Evolutionary conservation across 2,888 invertebrate species (phyloP).

Genomic region (Cloeon dipterum): DNA sequence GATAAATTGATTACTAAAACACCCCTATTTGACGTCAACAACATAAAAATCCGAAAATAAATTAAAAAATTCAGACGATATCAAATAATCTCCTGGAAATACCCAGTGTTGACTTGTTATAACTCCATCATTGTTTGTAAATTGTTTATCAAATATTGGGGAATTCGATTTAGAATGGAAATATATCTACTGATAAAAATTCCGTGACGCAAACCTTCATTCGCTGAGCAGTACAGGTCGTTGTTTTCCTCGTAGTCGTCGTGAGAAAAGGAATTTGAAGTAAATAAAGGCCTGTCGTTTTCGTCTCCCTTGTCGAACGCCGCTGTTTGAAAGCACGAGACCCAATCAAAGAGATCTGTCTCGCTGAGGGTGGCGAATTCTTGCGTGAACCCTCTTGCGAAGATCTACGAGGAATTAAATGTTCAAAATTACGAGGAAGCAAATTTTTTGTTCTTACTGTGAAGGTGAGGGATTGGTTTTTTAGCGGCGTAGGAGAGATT

Average conservation of each 20-base stretch:
- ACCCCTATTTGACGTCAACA: no score
- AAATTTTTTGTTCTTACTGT: constrained; percentile 17
- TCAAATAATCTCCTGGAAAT: no score
- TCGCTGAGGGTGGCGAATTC: constrained; percentile 38
- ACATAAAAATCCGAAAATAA: no score
- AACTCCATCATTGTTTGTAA: no score
- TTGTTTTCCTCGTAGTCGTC: constrained; percentile 79
- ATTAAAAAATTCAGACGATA: no score
- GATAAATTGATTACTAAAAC: no score
- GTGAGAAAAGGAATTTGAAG: constrained; percentile 36
- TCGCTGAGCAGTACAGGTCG: constrained; percentile 68
- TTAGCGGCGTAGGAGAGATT: constrained; percentile 27
- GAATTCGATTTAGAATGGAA: no score
- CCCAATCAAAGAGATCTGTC: constrained; percentile 51
- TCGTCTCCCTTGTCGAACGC: constrained; percentile 36
- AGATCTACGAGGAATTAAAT: constrained; percentile 23
- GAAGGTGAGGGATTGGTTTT: constrained; percentile 23
- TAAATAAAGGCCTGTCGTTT: constrained; percentile 33
- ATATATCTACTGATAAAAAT: no score
- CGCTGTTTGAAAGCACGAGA: constrained; percentile 52
- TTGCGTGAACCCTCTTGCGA: constrained; percentile 40
- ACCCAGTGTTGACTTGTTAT: no score
- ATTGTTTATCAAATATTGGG: no score
- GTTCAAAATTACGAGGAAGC: constrained; percentile 1
- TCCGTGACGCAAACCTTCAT: no score